A percentile compares a stretch with the other conserved stretches of the same genome.
phyloP scores from a whole-genome alignment of 2,888 invertebrate species.

The Tortricodes alternella region DNA sequence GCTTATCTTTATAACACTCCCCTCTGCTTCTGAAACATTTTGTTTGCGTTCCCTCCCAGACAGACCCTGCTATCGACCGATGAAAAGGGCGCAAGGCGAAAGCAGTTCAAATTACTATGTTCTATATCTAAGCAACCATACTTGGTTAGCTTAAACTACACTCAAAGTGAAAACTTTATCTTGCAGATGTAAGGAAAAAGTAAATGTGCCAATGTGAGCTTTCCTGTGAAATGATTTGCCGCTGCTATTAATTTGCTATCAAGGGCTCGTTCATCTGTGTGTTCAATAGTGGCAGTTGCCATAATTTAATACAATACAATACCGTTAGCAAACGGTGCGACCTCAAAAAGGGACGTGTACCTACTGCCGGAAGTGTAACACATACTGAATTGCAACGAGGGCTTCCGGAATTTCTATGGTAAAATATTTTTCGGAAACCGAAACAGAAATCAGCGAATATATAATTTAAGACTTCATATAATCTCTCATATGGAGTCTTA shows the following conservation, averaged over 20 bases:
- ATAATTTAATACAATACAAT: constrained; percentile 49
- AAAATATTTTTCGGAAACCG: neutral
- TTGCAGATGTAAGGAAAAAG: constrained; percentile 2
- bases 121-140: constrained; percentile 10
- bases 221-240: neutral
- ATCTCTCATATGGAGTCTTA: too few species aligned
- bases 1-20: constrained; percentile 27
- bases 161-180: constrained; percentile 10
- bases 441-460: neutral
- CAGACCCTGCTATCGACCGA: constrained; percentile 30
- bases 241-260: constrained; percentile 42
- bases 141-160: constrained; percentile 11
- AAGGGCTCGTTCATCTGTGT: constrained; percentile 35
- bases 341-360: constrained; percentile 58
- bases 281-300: constrained; percentile 38
- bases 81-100: constrained; percentile 24
- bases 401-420: constrained; percentile 57
- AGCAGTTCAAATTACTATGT: constrained; percentile 11
- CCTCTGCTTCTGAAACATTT: constrained; percentile 25
- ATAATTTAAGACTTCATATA: neutral
- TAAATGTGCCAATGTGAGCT: constrained; percentile 4
- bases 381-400: constrained; percentile 49
- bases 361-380: constrained; percentile 58
- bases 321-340: constrained; percentile 62
- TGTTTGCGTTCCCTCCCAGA: constrained; percentile 27